phyloP scores from a whole-genome alignment of 2,797 vertebrate genomes.

The Syngnathus rostellatus region DNA sequence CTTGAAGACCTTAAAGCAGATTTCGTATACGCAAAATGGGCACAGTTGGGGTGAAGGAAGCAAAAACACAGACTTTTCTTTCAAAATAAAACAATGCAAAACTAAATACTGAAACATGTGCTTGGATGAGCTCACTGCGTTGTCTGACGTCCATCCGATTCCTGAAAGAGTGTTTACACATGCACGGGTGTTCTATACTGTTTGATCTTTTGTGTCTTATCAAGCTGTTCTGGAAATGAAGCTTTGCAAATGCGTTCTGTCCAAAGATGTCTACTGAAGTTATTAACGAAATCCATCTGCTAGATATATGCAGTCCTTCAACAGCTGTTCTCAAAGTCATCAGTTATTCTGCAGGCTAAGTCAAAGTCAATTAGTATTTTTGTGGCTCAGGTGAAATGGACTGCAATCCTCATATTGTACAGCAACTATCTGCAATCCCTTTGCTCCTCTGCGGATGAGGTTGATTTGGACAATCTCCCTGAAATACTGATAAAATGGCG shows the following conservation, averaged over 20 bases:
- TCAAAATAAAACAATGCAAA: background rate
- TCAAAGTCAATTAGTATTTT: slow-evolving; percentile 27
- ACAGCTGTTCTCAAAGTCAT: slow-evolving; percentile 32
- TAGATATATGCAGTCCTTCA: slow-evolving; percentile 15
- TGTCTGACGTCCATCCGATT: too few species aligned
- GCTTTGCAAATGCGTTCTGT: slow-evolving; percentile 5
- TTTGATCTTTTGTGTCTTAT: slow-evolving; percentile 5
- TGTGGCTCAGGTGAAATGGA: slow-evolving; percentile 25
- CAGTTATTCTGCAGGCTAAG: slow-evolving; percentile 20
- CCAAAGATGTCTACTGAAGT: slow-evolving; percentile 6
- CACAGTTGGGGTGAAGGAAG: too few species aligned
- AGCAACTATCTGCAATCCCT: slow-evolving; percentile 15
- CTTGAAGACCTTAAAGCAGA: too few species aligned
- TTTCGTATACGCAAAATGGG: too few species aligned
- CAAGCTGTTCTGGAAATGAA: slow-evolving; percentile 7
- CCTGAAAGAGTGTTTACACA: too few species aligned
- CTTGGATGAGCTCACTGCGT: too few species aligned
- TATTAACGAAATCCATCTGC: slow-evolving; percentile 11
- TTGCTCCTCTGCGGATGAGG: slow-evolving; percentile 7
- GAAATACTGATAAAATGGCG: slow-evolving; percentile 17
- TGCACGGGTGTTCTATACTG: background rate
- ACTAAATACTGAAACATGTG: background rate
- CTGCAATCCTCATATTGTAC: slow-evolving; percentile 21
- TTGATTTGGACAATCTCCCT: background rate
- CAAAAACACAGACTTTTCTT: background rate